Evolutionary conservation across 2,888 invertebrate species (phyloP).

Genomic region (Allolobophora icterica): DNA sequence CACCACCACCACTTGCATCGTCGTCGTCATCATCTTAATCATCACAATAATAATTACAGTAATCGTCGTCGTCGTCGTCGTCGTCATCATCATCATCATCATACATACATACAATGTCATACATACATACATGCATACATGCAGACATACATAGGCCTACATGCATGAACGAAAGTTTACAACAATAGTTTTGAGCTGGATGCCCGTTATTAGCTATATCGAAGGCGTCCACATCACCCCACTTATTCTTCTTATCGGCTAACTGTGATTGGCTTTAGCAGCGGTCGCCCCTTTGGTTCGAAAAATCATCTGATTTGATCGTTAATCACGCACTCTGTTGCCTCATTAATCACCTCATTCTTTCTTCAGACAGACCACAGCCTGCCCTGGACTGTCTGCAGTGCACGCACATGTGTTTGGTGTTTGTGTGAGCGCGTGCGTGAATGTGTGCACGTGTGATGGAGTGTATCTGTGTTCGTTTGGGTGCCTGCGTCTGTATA

Average conservation of each 20-base stretch:
- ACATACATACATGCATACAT: not conserved
- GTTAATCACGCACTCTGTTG: constrained; percentile 1
- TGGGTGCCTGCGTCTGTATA: not conserved
- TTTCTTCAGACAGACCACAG: not conserved
- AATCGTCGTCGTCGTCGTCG: not conserved
- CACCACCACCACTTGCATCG: too few species aligned
- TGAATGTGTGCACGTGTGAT: not conserved
- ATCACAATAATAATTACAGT: too few species aligned
- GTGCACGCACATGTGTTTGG: not conserved
- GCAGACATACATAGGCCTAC: too few species aligned
- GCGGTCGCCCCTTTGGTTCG: not conserved
- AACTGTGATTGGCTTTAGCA: not conserved
- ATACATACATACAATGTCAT: too few species aligned
- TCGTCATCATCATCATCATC: too few species aligned
- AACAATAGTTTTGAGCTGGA: not conserved
- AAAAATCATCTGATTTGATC: not conserved
- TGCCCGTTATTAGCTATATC: not conserved
- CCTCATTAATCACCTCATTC: not conserved
- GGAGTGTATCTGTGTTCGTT: too few species aligned
- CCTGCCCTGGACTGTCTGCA: not conserved
- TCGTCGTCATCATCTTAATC: too few species aligned
- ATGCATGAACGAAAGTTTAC: not conserved
- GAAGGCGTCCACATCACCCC: not conserved
- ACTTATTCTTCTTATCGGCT: not conserved
- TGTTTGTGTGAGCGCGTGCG: not conserved